phyloP scores from a whole-genome alignment of 2,797 vertebrate species.

The Antrozous pallidus region DNA sequence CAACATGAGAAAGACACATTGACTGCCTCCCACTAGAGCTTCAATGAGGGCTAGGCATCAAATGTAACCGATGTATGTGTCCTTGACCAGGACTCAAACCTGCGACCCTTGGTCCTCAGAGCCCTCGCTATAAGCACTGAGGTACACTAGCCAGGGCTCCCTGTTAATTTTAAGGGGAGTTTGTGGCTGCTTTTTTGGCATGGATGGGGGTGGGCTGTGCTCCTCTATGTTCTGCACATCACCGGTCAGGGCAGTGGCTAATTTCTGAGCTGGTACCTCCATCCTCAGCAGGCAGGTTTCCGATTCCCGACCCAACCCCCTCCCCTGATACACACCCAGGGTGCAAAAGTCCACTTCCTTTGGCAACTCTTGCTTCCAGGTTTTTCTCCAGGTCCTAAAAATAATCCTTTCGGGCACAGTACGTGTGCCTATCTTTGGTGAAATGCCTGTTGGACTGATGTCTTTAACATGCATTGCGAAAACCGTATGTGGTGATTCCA shows the following conservation, averaged over 20 bases:
- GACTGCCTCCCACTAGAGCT: too few relatives aligned
- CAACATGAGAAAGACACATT: too few relatives aligned
- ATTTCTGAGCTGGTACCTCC: neutral
- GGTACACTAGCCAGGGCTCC: neutral
- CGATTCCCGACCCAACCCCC: neutral
- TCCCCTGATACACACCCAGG: neutral
- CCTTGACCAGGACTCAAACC: too few relatives aligned
- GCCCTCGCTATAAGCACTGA: too few relatives aligned
- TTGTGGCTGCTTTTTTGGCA: neutral
- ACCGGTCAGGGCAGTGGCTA: neutral
- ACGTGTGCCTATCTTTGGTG: neutral
- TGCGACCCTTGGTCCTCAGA: too few relatives aligned
- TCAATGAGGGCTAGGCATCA: too few relatives aligned
- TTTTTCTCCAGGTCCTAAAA: neutral
- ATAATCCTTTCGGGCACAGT: neutral
- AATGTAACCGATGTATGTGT: too few relatives aligned
- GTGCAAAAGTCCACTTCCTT: neutral
- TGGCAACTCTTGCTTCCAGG: neutral
- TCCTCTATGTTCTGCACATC: neutral
- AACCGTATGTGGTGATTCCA: neutral
- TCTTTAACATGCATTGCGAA: neutral
- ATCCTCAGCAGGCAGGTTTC: neutral
- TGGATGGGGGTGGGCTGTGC: too few relatives aligned
- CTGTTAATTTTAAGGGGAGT: fast-evolving
- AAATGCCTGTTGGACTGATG: neutral